Conservation (phyloP, 1,140 invertebrate genomes). For the Acyrthosiphon pisum region DNA sequence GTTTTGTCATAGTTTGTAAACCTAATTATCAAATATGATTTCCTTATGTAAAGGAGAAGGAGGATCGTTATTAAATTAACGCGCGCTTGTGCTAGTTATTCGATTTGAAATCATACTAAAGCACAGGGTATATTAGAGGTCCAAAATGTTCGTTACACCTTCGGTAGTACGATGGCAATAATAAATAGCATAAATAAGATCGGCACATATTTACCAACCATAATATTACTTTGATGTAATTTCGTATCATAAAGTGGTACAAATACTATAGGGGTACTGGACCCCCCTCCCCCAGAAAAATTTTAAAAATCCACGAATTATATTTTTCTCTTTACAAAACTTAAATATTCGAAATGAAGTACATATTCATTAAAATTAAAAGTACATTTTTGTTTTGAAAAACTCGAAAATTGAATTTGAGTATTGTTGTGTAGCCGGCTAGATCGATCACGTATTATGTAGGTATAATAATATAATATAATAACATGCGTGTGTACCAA, state of each 20-base stretch:
- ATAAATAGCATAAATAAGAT: background rate
- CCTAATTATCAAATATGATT: constrained; percentile 12
- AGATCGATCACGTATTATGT: background rate
- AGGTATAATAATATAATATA: background rate
- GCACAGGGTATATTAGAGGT: background rate
- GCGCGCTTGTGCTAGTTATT: background rate
- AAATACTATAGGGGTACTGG: too few relatives aligned
- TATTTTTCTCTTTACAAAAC: too few relatives aligned
- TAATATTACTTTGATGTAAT: too few relatives aligned
- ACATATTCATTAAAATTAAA: background rate
- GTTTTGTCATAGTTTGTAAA: background rate
- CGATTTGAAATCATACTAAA: background rate
- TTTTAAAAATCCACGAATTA: too few relatives aligned
- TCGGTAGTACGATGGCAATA: background rate
- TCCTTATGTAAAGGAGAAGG: background rate
- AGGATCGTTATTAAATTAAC: background rate
- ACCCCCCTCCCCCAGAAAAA: too few relatives aligned
- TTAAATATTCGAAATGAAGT: too few relatives aligned
- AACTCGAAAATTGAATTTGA: background rate
- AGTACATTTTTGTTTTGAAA: background rate
- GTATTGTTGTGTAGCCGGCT: background rate
- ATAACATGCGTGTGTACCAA: too few relatives aligned
- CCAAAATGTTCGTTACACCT: background rate
- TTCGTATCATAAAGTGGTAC: too few relatives aligned
- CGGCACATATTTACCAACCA: too few relatives aligned